phyloP scores from a whole-genome alignment of 2,113 vertebrate species.

The Python bivittatus region DNA sequence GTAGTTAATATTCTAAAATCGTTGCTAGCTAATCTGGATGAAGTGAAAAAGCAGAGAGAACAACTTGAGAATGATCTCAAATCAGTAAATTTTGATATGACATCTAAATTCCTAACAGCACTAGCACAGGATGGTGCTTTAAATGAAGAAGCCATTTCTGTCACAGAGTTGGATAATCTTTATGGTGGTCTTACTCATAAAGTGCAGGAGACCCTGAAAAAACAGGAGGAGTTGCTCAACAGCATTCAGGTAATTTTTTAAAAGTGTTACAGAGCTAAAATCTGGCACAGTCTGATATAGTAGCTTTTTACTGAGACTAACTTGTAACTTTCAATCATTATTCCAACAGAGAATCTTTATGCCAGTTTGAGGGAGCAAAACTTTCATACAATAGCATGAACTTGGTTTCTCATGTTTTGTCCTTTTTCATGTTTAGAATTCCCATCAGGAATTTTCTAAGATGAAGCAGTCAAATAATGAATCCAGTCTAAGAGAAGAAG shows the following conservation, averaged over 20 bases:
- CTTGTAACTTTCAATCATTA: background rate
- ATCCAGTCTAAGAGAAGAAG: conserved; percentile 93
- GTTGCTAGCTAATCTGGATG: conserved; percentile 84
- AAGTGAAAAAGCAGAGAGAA: conserved; percentile 91
- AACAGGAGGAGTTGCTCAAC: conserved; percentile 89
- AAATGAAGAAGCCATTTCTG: conserved; percentile 92
- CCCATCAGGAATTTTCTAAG: conserved; percentile 95
- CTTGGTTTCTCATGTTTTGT: background rate
- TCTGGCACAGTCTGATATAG: background rate
- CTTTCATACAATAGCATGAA: background rate
- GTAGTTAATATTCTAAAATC: conserved; percentile 88
- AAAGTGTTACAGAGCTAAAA: background rate
- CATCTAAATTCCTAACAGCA: conserved; percentile 86
- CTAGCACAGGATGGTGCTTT: conserved; percentile 91
- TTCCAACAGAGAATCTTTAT: background rate
- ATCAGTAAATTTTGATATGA: conserved; percentile 92
- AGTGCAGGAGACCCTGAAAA: conserved; percentile 86
- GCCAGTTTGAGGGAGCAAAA: background rate
- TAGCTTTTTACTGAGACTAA: background rate
- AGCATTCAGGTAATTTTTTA: conserved; percentile 78
- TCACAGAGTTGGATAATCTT: conserved; percentile 84
- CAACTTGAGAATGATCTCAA: conserved; percentile 90
- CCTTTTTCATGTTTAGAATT: conserved; percentile 69
- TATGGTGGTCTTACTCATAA: conserved; percentile 88
- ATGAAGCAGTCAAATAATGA: conserved; percentile 95